Percentiles rank a stretch among this genome's conserved stretches.
phyloP scores from a whole-genome alignment of 1,140 invertebrate genomes.

The Achroia grisella region DNA sequence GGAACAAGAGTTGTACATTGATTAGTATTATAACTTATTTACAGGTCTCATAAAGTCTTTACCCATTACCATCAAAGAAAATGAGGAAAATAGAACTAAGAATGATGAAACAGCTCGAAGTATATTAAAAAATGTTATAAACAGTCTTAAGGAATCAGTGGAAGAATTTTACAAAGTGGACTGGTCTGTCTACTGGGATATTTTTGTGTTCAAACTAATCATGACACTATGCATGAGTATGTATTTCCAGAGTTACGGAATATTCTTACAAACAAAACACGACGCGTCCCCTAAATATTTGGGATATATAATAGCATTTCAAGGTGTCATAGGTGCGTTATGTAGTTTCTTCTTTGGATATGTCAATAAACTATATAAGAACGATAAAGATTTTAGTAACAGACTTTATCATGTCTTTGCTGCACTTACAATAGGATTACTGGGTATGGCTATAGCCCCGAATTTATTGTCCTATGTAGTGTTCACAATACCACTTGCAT shows the following conservation, averaged over 20 bases:
- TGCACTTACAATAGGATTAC: constrained; percentile 38
- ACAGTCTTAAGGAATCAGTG: constrained; percentile 43
- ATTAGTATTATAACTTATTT: background rate
- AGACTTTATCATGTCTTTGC: constrained; percentile 54
- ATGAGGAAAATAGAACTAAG: constrained; percentile 7
- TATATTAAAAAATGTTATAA: constrained; percentile 8
- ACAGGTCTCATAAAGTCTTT: constrained; percentile 7
- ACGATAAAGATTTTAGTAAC: constrained; percentile 36
- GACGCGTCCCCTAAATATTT: constrained; percentile 59
- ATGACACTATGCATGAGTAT: constrained; percentile 52
- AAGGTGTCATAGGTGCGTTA: constrained; percentile 58
- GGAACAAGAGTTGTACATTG: too few species aligned
- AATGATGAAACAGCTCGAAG: constrained; percentile 1
- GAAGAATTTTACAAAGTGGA: constrained; percentile 53
- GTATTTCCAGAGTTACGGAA: constrained; percentile 57
- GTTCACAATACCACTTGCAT: constrained; percentile 49
- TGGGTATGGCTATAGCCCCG: constrained; percentile 31
- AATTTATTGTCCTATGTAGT: constrained; percentile 39
- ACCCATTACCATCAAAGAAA: constrained; percentile 4
- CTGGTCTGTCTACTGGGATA: constrained; percentile 64
- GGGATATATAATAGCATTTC: constrained; percentile 73
- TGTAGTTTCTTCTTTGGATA: constrained; percentile 55
- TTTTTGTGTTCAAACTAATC: constrained; percentile 65
- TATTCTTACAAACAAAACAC: constrained; percentile 64
- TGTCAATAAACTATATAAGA: constrained; percentile 51